These are phyloP conservation scores for Poeciliopsis occidentalis DNA, from an alignment of 2,113 vertebrate species.

Conservation along the genomic window DNA sequence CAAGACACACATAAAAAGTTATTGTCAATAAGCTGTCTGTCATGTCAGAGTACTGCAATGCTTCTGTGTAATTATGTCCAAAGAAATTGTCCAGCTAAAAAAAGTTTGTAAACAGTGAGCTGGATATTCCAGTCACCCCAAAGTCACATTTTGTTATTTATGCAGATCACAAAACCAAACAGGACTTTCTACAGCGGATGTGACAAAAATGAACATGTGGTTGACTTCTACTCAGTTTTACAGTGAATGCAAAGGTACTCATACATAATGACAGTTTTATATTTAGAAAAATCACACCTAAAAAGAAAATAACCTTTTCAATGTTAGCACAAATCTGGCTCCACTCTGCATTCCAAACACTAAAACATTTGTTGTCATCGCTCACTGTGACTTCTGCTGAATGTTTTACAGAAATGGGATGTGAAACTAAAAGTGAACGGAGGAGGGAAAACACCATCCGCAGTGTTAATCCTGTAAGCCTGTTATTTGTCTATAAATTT, in stretches of 20 bases:
- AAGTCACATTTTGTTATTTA: background rate
- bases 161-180: background rate
- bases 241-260: background rate
- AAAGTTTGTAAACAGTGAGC: background rate
- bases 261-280: background rate
- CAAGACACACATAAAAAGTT: background rate
- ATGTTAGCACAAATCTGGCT: background rate
- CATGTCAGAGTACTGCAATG: background rate
- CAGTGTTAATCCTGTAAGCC: background rate
- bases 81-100: background rate
- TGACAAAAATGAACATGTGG: background rate
- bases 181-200: background rate
- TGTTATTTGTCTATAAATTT: background rate
- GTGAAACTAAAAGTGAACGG: background rate
- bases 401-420: background rate
- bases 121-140: background rate
- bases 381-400: background rate
- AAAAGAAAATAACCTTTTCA: background rate
- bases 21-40: background rate
- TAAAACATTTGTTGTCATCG: too few relatives aligned
- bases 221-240: background rate
- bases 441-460: background rate
- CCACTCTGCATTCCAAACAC: background rate
- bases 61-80: background rate
- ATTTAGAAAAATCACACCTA: background rate